Percentiles rank a stretch among this genome's conserved stretches.
Conservation (phyloP, 37 sponge, comb jelly and placozoan genomes). For the Cliona cf. orientalis region DNA sequence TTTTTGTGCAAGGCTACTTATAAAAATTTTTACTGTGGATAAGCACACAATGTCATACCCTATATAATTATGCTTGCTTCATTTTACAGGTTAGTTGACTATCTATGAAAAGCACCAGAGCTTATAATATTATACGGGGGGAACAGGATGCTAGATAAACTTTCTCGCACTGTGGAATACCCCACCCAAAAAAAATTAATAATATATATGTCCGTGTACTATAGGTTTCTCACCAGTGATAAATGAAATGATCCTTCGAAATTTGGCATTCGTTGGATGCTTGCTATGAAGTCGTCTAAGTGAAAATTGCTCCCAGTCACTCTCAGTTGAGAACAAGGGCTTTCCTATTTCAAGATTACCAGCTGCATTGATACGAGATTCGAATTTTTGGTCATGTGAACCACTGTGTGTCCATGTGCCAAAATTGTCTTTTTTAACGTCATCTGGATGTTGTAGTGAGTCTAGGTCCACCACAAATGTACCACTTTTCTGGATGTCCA, state of each 20-base stretch:
- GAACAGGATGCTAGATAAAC: too few relatives aligned
- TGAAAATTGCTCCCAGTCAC: conserved; percentile 9
- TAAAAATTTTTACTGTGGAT: too few relatives aligned
- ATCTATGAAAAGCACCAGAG: too few relatives aligned
- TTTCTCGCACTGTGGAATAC: too few relatives aligned
- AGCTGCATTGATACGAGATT: neutral
- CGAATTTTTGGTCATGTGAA: conserved; percentile 13
- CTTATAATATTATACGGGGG: too few relatives aligned
- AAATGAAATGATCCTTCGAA: conserved; percentile 46
- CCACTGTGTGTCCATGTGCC: conserved; percentile 42
- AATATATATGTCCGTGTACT: neutral
- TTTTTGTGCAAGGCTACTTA: too few relatives aligned
- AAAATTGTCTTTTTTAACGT: conserved; percentile 53
- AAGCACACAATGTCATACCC: too few relatives aligned
- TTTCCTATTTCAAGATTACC: conserved; percentile 30
- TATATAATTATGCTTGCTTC: too few relatives aligned
- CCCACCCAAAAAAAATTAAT: too few relatives aligned
- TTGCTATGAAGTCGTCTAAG: conserved; percentile 41
- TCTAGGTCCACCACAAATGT: conserved; percentile 45
- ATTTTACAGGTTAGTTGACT: too few relatives aligned
- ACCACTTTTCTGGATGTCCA: neutral
- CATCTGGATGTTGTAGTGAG: conserved; percentile 31
- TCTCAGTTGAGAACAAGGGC: conserved; percentile 9
- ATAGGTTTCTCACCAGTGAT: conserved; percentile 23
- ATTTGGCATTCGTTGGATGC: conserved; percentile 47